Base-by-base conservation (phyloP, 2,888 invertebrate genomes). In the Pyrochroa serraticornis region DNA sequence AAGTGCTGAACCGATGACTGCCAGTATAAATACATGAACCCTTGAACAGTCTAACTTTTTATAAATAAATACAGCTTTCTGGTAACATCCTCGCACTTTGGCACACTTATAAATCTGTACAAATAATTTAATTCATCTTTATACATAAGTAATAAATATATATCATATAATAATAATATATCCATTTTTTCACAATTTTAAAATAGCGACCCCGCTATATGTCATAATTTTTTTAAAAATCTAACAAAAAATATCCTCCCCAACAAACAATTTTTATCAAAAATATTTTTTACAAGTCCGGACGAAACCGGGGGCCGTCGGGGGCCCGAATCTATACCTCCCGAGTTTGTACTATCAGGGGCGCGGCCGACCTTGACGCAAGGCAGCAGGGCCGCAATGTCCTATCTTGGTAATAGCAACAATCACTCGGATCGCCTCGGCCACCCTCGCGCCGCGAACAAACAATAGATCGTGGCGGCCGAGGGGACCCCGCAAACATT, bases 231-330 rank as follows among this genome's bases (percentile, higher is more conserved):
- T 67, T 71, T 79, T 78, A 79, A 80, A 80, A 81, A 80, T 80
- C 79, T 81, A 82, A 82, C 81, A 81, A 82, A 81, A 81, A 81
- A 80, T 79, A 79, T 80, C 79, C 80, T 80, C 79, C 80, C 80
- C 81, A 80, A 84, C 83, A 84, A 84, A 79, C 78, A 83, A 84
- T 82, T 81, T 75, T 84, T 85, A 85, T 85, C 84, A 85, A 85
- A 85, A 85, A 85, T 85, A 85, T 83, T 83, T 81, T 81, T 81
- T 80, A 78, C 77, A 78, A 65, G 52, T 64, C 70, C 70, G 71
- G 68, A 65, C 60, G 62, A 60, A 47, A 50, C 55, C 49, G 64
- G 60, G 65, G 70, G 67, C 69, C 65, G 68, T 66, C 48, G 43
- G 55, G 65, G 61, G 63, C 61, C 64, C 42, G 22, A 60, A 73